Conservation (phyloP, 2,113 vertebrate genomes). For the Colossoma macropomum region DNA sequence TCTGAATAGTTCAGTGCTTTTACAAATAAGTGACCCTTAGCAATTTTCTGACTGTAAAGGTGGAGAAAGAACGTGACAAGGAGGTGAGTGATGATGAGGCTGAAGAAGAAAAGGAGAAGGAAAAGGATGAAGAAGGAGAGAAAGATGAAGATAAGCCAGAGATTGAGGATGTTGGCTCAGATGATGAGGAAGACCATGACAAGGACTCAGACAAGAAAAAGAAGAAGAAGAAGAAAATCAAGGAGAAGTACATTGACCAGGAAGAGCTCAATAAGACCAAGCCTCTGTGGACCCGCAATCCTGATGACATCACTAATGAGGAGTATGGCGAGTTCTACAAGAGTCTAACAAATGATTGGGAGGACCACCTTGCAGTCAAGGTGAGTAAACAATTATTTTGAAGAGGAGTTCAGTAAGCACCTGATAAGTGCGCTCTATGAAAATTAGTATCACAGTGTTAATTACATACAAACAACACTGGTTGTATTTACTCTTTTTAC, state of each 20-base stretch:
- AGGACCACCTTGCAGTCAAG: constrained; percentile 83
- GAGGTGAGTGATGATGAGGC: constrained; percentile 81
- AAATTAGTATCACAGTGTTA: not conserved
- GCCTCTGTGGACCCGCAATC: constrained; percentile 93
- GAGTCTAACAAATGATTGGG: constrained; percentile 88
- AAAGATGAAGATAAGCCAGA: constrained; percentile 80
- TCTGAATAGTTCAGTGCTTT: not conserved
- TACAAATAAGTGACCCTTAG: not conserved
- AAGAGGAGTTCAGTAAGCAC: not conserved
- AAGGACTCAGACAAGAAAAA: constrained; percentile 73
- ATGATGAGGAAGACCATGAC: constrained; percentile 77
- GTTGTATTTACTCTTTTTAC: not conserved
- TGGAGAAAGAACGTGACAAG: constrained; percentile 94
- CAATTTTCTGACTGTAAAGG: constrained; percentile 64
- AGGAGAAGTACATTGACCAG: constrained; percentile 84
- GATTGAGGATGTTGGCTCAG: constrained; percentile 83
- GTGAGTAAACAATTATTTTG: constrained; percentile 53
- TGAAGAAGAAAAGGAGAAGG: constrained; percentile 86
- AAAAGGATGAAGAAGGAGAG: constrained; percentile 74
- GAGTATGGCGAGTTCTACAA: constrained; percentile 97
- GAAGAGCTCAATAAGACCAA: constrained; percentile 85
- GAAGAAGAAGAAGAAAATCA: constrained; percentile 84
- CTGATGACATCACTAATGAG: constrained; percentile 93
- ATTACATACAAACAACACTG: not conserved
- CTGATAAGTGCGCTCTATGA: not conserved